phyloP scores from a whole-genome alignment of 2,797 vertebrate genomes.

The Melanotaenia maccullochi region DNA sequence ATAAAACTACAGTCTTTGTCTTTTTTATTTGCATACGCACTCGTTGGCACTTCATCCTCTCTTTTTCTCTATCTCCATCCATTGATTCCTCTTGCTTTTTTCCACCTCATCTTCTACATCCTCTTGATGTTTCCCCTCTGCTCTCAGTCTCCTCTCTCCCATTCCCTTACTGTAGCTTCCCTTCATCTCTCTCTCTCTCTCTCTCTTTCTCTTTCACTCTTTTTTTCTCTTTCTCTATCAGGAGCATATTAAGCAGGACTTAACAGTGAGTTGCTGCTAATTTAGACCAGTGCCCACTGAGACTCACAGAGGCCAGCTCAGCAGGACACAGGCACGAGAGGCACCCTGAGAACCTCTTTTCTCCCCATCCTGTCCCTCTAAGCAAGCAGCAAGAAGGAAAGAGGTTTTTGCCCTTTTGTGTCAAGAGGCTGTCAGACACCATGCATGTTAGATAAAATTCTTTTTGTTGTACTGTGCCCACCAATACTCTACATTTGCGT shows the following conservation, averaged over 20 bases:
- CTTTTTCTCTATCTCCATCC: slow-evolving; percentile 8
- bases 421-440: slow-evolving; percentile 26
- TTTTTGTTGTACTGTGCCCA: slow-evolving; percentile 19
- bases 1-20: slow-evolving; percentile 27
- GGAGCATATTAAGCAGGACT: slow-evolving; percentile 66
- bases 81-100: slow-evolving; percentile 47
- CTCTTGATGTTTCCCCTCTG: slow-evolving; percentile 45
- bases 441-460: slow-evolving; percentile 22
- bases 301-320: slow-evolving; percentile 49
- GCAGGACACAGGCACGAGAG: slow-evolving; percentile 41
- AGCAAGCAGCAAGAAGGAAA: slow-evolving; percentile 7
- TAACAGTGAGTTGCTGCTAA: slow-evolving; percentile 63
- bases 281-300: slow-evolving; percentile 54
- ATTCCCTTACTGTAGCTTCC: slow-evolving; percentile 26
- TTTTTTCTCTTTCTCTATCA: slow-evolving; percentile 37
- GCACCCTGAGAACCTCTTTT: slow-evolving; percentile 35
- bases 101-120: slow-evolving; percentile 17
- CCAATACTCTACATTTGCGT: slow-evolving; percentile 10
- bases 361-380: slow-evolving; percentile 18
- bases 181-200: slow-evolving; percentile 33
- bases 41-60: slow-evolving; percentile 20
- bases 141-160: slow-evolving; percentile 22
- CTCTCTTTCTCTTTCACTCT: slow-evolving; percentile 9
- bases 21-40: slow-evolving; percentile 22
- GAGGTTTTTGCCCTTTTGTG: slow-evolving; percentile 20